phyloP scores from a whole-genome alignment of 2,797 vertebrate genomes.

The Botia kubotai region DNA sequence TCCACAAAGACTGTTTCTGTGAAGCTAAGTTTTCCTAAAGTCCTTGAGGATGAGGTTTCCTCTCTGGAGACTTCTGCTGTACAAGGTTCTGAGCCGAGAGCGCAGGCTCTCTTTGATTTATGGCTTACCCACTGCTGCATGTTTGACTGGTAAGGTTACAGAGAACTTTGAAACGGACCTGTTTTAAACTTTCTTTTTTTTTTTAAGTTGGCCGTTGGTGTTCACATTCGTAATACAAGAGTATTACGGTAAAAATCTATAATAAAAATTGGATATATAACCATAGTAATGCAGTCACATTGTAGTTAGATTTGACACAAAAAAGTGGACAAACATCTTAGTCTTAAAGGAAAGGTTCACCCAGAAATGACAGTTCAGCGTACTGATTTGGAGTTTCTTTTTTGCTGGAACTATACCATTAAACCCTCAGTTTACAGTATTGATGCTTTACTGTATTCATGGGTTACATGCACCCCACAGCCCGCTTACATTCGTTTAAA shows the following conservation, averaged over 20 bases:
- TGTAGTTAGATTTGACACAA: not conserved
- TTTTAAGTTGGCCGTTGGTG: conserved; percentile 2
- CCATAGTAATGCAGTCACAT: not conserved
- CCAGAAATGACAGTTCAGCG: not conserved
- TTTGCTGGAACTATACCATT: not conserved
- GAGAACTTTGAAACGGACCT: conserved; percentile 39
- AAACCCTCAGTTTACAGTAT: not conserved
- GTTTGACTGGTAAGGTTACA: conserved; percentile 47
- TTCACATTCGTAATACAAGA: not conserved
- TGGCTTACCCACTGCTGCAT: conserved; percentile 50
- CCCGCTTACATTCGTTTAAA: not conserved
- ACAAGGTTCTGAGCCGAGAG: conserved; percentile 28
- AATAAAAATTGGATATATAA: not conserved
- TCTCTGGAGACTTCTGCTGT: conserved; percentile 23
- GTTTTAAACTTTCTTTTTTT: conserved; percentile 29
- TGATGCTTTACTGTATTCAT: not conserved
- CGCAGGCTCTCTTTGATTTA: conserved; percentile 48
- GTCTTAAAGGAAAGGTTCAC: conserved; percentile 15
- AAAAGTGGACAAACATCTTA: not conserved
- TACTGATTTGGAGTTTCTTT: not conserved
- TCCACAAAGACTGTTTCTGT: conserved; percentile 72
- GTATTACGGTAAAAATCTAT: conserved; percentile 6
- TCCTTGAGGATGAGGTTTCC: conserved; percentile 42
- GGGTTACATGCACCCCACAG: not conserved
- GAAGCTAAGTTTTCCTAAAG: conserved; percentile 33